These are phyloP conservation scores for Neoascia interrupta DNA, from an alignment of 2,888 invertebrate genomes.

Conservation along the genomic window DNA sequence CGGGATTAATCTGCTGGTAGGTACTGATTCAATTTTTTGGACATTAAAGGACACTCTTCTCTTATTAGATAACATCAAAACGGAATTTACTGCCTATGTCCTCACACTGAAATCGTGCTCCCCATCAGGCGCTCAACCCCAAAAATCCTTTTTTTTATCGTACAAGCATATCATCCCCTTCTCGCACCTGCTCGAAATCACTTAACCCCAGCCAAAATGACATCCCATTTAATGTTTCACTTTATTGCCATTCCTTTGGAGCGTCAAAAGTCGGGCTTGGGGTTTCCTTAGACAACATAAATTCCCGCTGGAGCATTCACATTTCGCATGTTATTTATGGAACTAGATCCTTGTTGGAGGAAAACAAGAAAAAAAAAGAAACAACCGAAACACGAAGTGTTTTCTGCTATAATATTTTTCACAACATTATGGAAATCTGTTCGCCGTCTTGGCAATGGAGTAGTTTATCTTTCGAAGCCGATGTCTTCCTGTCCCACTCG, in stretches of 20 bases:
- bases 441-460: slow-evolving; percentile 64
- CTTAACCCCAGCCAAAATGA: slow-evolving; percentile 73
- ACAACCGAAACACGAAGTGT: slow-evolving; percentile 39
- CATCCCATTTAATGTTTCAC: slow-evolving; percentile 76
- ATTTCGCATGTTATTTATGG: slow-evolving; percentile 64
- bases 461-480: slow-evolving; percentile 65
- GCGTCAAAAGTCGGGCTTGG: slow-evolving; percentile 47
- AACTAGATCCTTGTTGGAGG: slow-evolving; percentile 42
- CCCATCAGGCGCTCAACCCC: background rate
- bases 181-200: slow-evolving; percentile 69
- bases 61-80: slow-evolving; percentile 64
- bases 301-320: slow-evolving; percentile 65
- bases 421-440: slow-evolving; percentile 70
- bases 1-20: no score
- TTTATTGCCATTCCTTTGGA: slow-evolving; percentile 71
- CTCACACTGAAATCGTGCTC: slow-evolving; percentile 15
- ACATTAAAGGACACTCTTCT: slow-evolving; percentile 40
- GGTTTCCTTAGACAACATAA: slow-evolving; percentile 60
- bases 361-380: slow-evolving; percentile 21
- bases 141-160: slow-evolving; percentile 54
- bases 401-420: slow-evolving; percentile 66
- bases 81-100: slow-evolving; percentile 44
- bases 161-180: slow-evolving; percentile 17
- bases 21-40: slow-evolving; percentile 43
- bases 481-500: slow-evolving; percentile 33